These are phyloP conservation scores for Amphiprion percula DNA, from an alignment of 2,113 vertebrate genomes.

Conservation along the genomic window DNA sequence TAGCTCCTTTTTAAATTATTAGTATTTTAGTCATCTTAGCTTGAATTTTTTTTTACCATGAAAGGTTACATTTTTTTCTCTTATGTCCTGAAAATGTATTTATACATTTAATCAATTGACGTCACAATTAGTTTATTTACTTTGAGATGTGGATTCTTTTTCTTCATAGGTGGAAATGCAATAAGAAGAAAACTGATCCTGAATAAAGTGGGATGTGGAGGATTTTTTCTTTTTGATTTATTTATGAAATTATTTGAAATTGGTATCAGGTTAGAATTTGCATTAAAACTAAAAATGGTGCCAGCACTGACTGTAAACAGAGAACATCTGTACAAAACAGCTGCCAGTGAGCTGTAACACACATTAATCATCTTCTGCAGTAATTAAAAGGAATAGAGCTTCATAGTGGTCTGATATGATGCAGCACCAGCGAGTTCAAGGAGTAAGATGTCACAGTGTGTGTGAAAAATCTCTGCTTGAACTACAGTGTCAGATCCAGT, in stretches of 20 bases:
- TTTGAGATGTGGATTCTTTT: too few species aligned
- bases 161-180: too few species aligned
- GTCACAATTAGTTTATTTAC: too few species aligned
- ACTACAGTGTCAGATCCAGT: conserved; percentile 45
- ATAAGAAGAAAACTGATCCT: too few species aligned
- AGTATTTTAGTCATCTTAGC: too few species aligned
- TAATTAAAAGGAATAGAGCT: conserved; percentile 2
- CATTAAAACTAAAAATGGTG: not conserved
- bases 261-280: not conserved
- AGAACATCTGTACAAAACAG: not conserved
- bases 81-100: too few species aligned
- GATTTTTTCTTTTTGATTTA: not conserved
- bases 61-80: too few species aligned
- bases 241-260: not conserved
- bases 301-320: not conserved
- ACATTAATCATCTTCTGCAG: not conserved
- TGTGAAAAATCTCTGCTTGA: conserved; percentile 10
- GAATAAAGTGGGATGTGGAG: too few species aligned
- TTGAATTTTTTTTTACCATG: too few species aligned
- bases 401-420: too few species aligned
- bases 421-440: not conserved
- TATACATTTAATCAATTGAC: too few species aligned
- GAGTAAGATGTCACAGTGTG: conserved; percentile 4
- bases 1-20: too few species aligned
- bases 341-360: not conserved